These are phyloP conservation scores for Genyomyrus donnyi DNA, from an alignment of 2,113 vertebrate species.

Conservation along the genomic window DNA sequence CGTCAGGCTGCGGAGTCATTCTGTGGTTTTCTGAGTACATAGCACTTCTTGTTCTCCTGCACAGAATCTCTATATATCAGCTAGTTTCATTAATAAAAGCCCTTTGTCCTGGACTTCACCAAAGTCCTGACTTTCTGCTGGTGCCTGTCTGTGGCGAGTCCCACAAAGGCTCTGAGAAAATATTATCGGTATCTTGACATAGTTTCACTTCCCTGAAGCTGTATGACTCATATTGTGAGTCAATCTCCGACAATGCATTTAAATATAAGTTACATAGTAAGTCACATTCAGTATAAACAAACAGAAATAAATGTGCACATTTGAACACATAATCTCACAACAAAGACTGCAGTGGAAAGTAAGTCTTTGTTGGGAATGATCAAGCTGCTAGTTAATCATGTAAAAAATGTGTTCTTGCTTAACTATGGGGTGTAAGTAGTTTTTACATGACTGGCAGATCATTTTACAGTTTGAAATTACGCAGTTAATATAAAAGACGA, in stretches of 20 bases:
- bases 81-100: neutral
- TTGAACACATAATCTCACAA: neutral
- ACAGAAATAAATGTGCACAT: neutral
- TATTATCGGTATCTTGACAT: neutral
- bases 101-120: neutral
- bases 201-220: constrained; percentile 5
- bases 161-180: neutral
- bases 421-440: neutral
- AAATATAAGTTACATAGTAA: neutral
- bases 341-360: neutral
- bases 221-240: neutral
- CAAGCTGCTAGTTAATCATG: neutral
- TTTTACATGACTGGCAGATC: neutral
- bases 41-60: neutral
- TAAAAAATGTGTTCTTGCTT: neutral
- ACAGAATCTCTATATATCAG: neutral
- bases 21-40: neutral
- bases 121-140: neutral
- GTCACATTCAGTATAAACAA: neutral
- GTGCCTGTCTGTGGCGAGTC: neutral
- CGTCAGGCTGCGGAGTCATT: neutral
- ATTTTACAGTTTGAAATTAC: neutral
- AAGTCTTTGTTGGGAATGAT: neutral
- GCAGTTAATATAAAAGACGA: neutral
- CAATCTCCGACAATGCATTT: neutral